Percentiles rank a stretch among this genome's conserved stretches.
These are phyloP conservation scores for Trematomus loennbergii DNA, from an alignment of 2,113 vertebrate genomes.

Conservation along the genomic window DNA sequence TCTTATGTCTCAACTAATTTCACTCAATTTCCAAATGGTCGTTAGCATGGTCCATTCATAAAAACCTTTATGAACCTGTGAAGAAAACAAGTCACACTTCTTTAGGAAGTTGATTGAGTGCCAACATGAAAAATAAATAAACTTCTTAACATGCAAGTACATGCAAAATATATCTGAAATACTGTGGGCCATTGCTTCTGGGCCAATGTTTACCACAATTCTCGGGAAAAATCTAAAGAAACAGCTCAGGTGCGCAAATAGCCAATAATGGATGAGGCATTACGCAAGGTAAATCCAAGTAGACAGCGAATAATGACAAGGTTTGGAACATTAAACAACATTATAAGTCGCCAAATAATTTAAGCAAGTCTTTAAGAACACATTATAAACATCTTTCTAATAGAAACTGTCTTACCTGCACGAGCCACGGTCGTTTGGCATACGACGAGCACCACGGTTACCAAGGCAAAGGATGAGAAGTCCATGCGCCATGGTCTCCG, in stretches of 20 bases:
- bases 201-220: neutral
- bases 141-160: neutral
- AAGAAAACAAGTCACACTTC: neutral
- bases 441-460: slow-evolving; percentile 70
- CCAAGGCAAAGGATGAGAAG: slow-evolving; percentile 76
- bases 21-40: neutral
- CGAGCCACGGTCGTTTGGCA: slow-evolving; percentile 75
- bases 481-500: slow-evolving; percentile 81
- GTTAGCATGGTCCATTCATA: neutral
- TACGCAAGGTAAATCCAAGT: neutral
- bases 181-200: neutral
- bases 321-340: neutral
- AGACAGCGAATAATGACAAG: neutral
- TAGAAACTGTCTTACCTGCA: slow-evolving; percentile 79
- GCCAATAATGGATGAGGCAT: slow-evolving; percentile 20
- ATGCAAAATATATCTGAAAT: neutral
- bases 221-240: slow-evolving; percentile 8
- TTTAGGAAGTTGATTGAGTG: neutral
- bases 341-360: too few species aligned
- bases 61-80: neutral
- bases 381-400: neutral
- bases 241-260: slow-evolving; percentile 46
- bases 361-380: neutral
- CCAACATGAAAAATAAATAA: neutral
- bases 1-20: neutral